These are phyloP conservation scores for Platyrinchus mystaceus DNA, from an alignment of 2,797 vertebrate genomes.

Conservation along the genomic window DNA sequence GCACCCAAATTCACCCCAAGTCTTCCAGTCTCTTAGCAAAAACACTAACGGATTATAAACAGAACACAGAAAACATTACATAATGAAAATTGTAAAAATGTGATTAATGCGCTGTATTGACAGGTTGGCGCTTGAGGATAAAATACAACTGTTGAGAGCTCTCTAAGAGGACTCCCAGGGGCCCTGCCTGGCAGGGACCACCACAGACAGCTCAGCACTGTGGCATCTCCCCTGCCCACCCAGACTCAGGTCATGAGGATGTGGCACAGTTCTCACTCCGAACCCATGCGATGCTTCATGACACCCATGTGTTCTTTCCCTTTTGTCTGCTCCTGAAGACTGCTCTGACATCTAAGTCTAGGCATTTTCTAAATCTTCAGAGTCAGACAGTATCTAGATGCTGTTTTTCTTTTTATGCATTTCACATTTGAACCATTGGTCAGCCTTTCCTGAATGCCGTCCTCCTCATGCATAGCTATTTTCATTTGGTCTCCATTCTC, in stretches of 20 bases:
- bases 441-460: background rate
- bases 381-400: background rate
- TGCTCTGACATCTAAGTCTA: background rate
- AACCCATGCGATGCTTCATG: fast-evolving
- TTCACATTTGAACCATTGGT: background rate
- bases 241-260: fast-evolving
- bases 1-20: background rate
- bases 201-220: fast-evolving
- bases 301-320: too few relatives aligned
- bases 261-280: background rate
- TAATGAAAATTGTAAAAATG: background rate
- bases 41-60: background rate
- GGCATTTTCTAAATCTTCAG: background rate
- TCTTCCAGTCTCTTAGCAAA: background rate
- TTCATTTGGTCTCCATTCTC: background rate
- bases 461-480: background rate
- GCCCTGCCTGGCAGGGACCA: background rate
- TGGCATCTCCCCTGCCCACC: background rate
- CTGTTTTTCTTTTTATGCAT: background rate
- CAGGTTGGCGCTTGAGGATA: background rate
- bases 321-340: background rate
- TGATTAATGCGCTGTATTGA: background rate
- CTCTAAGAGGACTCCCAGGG: background rate
- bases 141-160: background rate
- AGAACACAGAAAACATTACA: background rate